Conservation (phyloP, 1,140 invertebrate species). For the Oryzaephilus surinamensis region DNA sequence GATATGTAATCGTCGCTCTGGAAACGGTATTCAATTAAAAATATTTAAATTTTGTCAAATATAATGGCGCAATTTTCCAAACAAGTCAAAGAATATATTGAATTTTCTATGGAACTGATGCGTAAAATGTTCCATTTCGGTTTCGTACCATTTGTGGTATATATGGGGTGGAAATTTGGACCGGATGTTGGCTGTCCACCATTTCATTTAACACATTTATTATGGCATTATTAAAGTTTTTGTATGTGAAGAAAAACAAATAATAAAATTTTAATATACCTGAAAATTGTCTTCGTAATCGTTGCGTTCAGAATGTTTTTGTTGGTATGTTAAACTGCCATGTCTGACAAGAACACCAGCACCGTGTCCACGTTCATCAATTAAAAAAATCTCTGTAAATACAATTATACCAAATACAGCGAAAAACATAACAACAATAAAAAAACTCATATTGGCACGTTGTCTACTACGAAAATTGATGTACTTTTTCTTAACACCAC, state of each 20-base stretch:
- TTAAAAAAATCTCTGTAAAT: constrained; percentile 68
- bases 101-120: constrained; percentile 17
- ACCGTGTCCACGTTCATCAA: constrained; percentile 48
- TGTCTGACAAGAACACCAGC: constrained; percentile 39
- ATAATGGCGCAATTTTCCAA: no score
- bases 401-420: constrained; percentile 78
- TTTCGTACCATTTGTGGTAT: constrained; percentile 28
- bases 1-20: constrained; percentile 39
- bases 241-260: not conserved
- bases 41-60: constrained; percentile 1
- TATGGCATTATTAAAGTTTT: constrained; percentile 30
- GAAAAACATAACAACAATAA: constrained; percentile 81
- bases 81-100: constrained; percentile 21
- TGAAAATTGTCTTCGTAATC: constrained; percentile 33
- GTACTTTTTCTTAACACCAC: constrained; percentile 29
- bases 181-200: constrained; percentile 25
- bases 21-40: constrained; percentile 9
- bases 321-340: constrained; percentile 32
- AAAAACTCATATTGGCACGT: constrained; percentile 73
- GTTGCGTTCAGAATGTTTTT: constrained; percentile 18
- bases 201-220: constrained; percentile 27
- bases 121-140: constrained; percentile 25
- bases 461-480: constrained; percentile 47
- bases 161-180: constrained; percentile 28
- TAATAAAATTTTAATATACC: constrained; percentile 18